Evolutionary conservation across 2,797 vertebrate species (phyloP).

Genomic region (Intellagama lesueurii): DNA sequence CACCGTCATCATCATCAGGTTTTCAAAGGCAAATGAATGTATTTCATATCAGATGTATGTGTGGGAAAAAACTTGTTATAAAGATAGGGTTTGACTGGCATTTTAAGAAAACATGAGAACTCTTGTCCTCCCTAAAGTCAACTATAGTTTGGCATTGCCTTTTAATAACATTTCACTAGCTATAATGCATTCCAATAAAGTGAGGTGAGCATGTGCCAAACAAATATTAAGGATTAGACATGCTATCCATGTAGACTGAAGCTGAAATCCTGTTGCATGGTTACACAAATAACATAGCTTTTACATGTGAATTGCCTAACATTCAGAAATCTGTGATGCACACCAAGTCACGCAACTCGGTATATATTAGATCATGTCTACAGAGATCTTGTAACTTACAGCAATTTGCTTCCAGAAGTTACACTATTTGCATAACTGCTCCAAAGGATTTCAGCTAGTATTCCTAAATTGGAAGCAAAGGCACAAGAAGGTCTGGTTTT

Average conservation of each 20-base stretch:
- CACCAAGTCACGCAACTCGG: too few relatives aligned
- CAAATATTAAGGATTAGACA: neutral
- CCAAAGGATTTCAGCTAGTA: neutral
- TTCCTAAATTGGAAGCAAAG: neutral
- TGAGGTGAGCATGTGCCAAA: neutral
- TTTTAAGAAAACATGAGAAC: neutral
- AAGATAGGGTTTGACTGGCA: neutral
- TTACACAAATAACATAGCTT: too few relatives aligned
- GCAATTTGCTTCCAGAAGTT: too few relatives aligned
- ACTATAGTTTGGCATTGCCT: neutral
- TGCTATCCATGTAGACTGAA: neutral
- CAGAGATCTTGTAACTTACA: too few relatives aligned
- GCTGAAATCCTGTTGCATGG: too few relatives aligned
- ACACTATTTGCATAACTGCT: too few relatives aligned
- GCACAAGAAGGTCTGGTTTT: neutral
- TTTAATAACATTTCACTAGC: neutral
- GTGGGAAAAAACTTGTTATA: neutral
- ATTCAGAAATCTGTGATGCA: too few relatives aligned
- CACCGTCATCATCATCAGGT: conserved; percentile 33
- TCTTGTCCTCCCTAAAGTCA: neutral
- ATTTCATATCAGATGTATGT: conserved; percentile 11
- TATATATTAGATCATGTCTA: too few relatives aligned
- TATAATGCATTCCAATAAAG: neutral
- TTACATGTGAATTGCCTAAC: too few relatives aligned
- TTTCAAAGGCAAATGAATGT: conserved; percentile 2